Evolutionary conservation across 2,888 invertebrate genomes (phyloP).

Genomic region (Carabus problematicus): DNA sequence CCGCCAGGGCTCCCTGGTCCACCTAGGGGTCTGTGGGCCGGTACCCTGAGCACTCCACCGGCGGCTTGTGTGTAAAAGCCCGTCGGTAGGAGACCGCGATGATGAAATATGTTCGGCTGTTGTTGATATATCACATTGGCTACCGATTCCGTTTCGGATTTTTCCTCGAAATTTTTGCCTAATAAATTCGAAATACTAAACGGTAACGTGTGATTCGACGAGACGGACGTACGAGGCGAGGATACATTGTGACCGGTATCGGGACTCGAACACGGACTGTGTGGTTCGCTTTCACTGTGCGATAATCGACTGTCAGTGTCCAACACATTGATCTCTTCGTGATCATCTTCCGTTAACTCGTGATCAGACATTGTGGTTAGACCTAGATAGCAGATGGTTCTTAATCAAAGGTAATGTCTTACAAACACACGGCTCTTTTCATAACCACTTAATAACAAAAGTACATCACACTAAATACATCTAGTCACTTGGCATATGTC

Average conservation of each 20-base stretch:
- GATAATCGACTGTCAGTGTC: slow-evolving; percentile 70
- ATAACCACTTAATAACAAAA: too few species aligned
- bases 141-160: slow-evolving; percentile 56
- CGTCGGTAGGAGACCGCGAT: slow-evolving; percentile 55
- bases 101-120: slow-evolving; percentile 52
- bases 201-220: slow-evolving; percentile 67
- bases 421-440: too few species aligned
- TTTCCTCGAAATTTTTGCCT: slow-evolving; percentile 77
- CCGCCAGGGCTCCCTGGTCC: slow-evolving; percentile 61
- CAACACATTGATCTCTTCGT: slow-evolving; percentile 72
- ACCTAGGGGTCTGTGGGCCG: slow-evolving; percentile 77
- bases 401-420: too few species aligned
- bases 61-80: slow-evolving; percentile 65
- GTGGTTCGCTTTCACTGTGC: slow-evolving; percentile 67
- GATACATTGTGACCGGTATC: slow-evolving; percentile 62
- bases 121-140: slow-evolving; percentile 52
- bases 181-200: slow-evolving; percentile 84
- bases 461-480: too few species aligned
- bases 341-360: slow-evolving; percentile 66
- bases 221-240: slow-evolving; percentile 59
- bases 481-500: background rate
- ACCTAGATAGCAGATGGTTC: too few species aligned
- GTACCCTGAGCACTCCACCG: slow-evolving; percentile 81
- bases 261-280: slow-evolving; percentile 60
- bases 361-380: slow-evolving; percentile 57